Base-by-base conservation (phyloP, 2,888 invertebrate genomes). In the Nycteola revayana region DNA sequence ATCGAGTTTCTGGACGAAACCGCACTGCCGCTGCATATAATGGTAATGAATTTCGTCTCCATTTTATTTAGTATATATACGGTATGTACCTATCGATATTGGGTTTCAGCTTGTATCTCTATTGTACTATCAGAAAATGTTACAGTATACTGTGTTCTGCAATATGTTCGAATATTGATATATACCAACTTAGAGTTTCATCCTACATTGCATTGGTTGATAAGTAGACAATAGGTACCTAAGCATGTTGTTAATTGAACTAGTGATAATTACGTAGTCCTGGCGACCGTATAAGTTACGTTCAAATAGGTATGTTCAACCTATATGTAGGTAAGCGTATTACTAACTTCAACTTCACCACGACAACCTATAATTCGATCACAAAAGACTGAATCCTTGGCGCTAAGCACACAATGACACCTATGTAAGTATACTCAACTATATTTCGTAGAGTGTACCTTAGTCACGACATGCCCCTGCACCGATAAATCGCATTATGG, bases 401-500 rank as follows among this genome's bases (percentile, higher is more conserved):
- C 5, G 5, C 14, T 14, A 11, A 34, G 28, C 60, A 60, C 62
- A 70, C 64, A 68, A 67, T 65, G 55, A 60, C 65, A 67, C 66
- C 60, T 65, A 34, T 26, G 30, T 38, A 40, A 11, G 7, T 25
- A 32, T n/a, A n/a, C n/a, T n/a, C n/a, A n/a, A n/a, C 72, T 69
- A 61, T 66, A 78, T 78, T 75, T 72, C 61, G 67, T 57, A 58
- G 47, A 72, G 65, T 68, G 64, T 73, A 69, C 65, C 70, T 75
- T 64, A 81, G 82, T 84, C 84, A 81, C 80, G 79, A 77, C 80
- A 78, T 77, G 74, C 73, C 66, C 75, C 74, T 71, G 75, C 78
- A 71, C 76, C 79, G 78, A 86, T 84, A 86, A 86, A 86, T 86
- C 82, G 85, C 81, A 84, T 86, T 86, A 86, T 74, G 67, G 77